Evolutionary conservation across 2,888 invertebrate genomes (phyloP), one percentile per base, ranked within the genome.

Genomic region (Itoplectis maculator): DNA sequence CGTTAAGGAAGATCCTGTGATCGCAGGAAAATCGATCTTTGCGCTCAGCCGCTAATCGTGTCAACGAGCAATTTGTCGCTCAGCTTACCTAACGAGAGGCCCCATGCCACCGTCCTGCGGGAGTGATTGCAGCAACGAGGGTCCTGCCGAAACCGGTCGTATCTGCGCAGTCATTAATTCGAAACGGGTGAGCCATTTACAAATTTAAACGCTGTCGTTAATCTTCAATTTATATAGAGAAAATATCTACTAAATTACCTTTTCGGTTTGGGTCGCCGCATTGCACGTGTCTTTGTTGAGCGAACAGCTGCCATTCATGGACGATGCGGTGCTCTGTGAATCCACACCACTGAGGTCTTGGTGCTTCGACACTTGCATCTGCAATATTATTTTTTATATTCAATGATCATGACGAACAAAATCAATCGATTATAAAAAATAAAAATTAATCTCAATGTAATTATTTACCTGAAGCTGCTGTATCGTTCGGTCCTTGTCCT

Each of bases 241-340:
- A 56, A n/a, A 29, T 3, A 35, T n/a, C n/a, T n/a, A 15, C 35
- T n/a, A 5, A 23, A 47, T 74, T 94, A 97, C 97, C 95, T 97
- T 95, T 92, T 97, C 97, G 40, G 97, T 97, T 94, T 97, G 97
- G 89, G 97, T 97, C 90, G 97, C 96, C 87, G 96, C 96, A 93
- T 96, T 97, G 92, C 96, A 96, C 87, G 95, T 95, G 91, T 95
- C 95, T 90, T 94, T 94, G 80, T 91, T 92, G 83, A 93, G 91
- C 86, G 89, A 92, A 61, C 90, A 91, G 56, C 92, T 92, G 18
- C 92, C 92, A 68, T 92, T 92, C 37, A 91, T 91, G 35, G 93
- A 92, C 54, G 93, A 91, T 74, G 85, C 81, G 77, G 86, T 88
- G 63, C 84, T 88, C 79, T 88, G 88, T 40, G 86, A 84, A 76